A percentile compares a stretch with the other conserved stretches of the same genome.
Conservation (phyloP, 2,113 vertebrate genomes). For the Phaethon lepturus region DNA sequence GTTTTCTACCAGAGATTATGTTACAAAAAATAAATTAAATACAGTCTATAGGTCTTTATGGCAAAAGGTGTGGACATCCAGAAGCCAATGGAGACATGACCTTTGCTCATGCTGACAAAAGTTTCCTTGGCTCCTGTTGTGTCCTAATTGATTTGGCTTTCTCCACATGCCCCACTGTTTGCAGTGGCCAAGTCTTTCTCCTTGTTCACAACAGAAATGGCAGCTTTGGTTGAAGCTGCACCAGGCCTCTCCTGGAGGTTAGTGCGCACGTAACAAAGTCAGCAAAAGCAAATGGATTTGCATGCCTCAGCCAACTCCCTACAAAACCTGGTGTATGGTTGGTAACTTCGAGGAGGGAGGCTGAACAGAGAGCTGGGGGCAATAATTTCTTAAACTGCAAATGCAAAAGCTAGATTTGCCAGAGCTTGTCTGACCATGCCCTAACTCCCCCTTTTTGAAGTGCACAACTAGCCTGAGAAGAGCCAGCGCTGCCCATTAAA, state of each 20-base stretch:
- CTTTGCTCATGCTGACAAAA: background rate
- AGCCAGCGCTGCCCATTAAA: background rate
- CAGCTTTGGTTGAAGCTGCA: background rate
- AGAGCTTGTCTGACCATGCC: slow-evolving; percentile 21
- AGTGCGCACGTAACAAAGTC: background rate
- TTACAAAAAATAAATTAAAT: background rate
- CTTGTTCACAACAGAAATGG: background rate
- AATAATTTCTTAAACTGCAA: background rate
- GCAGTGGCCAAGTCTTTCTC: background rate
- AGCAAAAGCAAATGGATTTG: background rate
- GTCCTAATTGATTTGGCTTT: background rate
- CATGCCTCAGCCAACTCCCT: background rate
- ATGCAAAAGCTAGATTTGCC: background rate
- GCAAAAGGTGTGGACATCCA: background rate
- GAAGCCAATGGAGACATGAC: background rate
- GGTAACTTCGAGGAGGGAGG: background rate
- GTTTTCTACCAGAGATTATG: background rate
- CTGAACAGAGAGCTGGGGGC: background rate
- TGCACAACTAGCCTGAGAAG: background rate
- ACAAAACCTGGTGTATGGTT: background rate
- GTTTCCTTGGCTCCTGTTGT: background rate
- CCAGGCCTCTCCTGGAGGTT: background rate
- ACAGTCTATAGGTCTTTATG: background rate
- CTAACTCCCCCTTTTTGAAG: background rate
- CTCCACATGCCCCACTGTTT: background rate